phyloP scores from a whole-genome alignment of 2,888 invertebrate species.

The Cabera pusaria region DNA sequence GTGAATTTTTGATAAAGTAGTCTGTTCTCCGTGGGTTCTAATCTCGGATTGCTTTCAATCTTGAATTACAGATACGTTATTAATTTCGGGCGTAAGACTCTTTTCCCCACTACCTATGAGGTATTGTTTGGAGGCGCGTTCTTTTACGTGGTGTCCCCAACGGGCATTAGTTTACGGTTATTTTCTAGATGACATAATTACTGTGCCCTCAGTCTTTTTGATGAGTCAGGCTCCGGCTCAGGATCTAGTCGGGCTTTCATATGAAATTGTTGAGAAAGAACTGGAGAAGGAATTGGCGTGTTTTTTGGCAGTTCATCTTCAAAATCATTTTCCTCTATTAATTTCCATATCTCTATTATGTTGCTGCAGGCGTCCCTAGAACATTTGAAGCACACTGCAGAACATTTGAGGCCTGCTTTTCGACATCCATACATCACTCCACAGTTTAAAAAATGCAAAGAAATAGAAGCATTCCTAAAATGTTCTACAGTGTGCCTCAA shows the following conservation, averaged over 20 bases:
- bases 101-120: not conserved
- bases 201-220: not conserved
- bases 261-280: not conserved
- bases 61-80: too few relatives aligned
- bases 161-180: not conserved
- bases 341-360: constrained; percentile 16
- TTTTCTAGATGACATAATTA: not conserved
- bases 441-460: too few relatives aligned
- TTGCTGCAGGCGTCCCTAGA: constrained; percentile 26
- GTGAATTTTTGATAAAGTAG: too few relatives aligned
- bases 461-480: too few relatives aligned
- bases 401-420: constrained; percentile 30
- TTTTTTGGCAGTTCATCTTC: not conserved
- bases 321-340: not conserved
- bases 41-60: too few relatives aligned
- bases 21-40: too few relatives aligned
- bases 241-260: not conserved
- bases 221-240: not conserved
- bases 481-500: too few relatives aligned
- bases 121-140: not conserved
- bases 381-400: constrained; percentile 26
- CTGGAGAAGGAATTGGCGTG: not conserved
- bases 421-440: constrained; percentile 23
- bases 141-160: not conserved
- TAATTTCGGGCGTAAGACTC: too few relatives aligned